phyloP scores from a whole-genome alignment of 2,888 invertebrate genomes.

The Dasysyrphus tricinctus region DNA sequence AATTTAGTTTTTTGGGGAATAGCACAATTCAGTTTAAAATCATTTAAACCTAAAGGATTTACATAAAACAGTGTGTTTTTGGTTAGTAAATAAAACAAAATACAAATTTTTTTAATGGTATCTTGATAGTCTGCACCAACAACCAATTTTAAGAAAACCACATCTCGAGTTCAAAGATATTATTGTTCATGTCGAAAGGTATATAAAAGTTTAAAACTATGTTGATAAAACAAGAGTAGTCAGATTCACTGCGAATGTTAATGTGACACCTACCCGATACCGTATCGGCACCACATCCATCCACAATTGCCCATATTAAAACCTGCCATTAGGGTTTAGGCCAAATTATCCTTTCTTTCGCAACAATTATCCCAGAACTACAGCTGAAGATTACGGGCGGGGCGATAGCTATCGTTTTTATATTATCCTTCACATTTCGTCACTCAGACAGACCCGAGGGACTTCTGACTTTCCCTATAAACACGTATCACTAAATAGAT shows the following conservation, averaged over 20 bases:
- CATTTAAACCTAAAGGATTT: no score
- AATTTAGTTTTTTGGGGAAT: no score
- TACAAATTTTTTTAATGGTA: background rate
- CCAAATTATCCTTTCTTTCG: background rate
- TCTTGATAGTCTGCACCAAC: background rate
- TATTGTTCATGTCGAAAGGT: background rate
- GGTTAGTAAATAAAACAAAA: no score
- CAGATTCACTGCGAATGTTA: background rate
- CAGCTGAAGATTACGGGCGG: background rate
- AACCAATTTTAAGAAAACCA: background rate
- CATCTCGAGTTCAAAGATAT: background rate
- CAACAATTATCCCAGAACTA: background rate
- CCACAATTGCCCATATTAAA: background rate
- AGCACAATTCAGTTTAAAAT: no score
- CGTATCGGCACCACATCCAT: no score
- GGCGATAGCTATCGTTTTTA: background rate
- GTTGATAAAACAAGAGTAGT: background rate
- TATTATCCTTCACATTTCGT: conserved; percentile 3
- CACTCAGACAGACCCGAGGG: background rate
- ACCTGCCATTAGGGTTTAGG: background rate
- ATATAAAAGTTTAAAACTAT: background rate
- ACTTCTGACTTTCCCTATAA: background rate
- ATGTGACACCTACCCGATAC: conserved; percentile 10
- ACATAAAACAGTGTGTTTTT: no score
- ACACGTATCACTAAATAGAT: conserved; percentile 1